Conservation (phyloP, 2,797 vertebrate species). For the Nannoperca australis region DNA sequence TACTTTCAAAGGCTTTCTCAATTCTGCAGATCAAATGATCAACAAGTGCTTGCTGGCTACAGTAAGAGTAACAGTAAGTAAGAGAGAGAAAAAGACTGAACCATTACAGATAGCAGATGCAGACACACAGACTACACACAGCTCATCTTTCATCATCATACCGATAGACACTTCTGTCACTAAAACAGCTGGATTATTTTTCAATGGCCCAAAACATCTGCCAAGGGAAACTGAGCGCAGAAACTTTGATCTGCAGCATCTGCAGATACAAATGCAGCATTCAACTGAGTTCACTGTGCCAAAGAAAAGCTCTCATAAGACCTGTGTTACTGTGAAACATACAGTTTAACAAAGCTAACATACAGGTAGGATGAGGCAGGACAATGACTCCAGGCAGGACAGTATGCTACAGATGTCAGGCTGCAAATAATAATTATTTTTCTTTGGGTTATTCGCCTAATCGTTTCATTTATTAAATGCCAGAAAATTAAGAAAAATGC, state of each 20-base stretch:
- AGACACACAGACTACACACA: conserved; percentile 24
- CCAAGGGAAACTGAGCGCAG: background rate
- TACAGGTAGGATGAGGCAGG: background rate
- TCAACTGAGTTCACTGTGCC: background rate
- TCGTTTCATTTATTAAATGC: background rate
- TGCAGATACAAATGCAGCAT: background rate
- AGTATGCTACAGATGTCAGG: background rate
- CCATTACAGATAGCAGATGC: conserved; percentile 37
- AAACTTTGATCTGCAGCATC: conserved; percentile 5
- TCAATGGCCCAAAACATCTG: conserved; percentile 6
- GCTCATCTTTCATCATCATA: conserved; percentile 5
- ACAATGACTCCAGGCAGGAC: background rate
- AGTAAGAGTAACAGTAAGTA: no score
- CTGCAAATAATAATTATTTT: background rate
- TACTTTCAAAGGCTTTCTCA: background rate
- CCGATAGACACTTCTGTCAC: background rate
- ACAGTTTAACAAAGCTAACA: background rate
- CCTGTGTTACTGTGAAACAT: background rate
- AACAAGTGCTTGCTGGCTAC: conserved; percentile 40
- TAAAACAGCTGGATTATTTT: background rate
- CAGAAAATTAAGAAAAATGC: background rate
- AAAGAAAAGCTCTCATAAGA: background rate
- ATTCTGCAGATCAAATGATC: conserved; percentile 15
- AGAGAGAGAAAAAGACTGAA: conserved; percentile 18
- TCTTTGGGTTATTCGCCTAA: fast-evolving